These are phyloP conservation scores for Progne subis DNA, from an alignment of 2,113 vertebrate species.

Conservation along the genomic window DNA sequence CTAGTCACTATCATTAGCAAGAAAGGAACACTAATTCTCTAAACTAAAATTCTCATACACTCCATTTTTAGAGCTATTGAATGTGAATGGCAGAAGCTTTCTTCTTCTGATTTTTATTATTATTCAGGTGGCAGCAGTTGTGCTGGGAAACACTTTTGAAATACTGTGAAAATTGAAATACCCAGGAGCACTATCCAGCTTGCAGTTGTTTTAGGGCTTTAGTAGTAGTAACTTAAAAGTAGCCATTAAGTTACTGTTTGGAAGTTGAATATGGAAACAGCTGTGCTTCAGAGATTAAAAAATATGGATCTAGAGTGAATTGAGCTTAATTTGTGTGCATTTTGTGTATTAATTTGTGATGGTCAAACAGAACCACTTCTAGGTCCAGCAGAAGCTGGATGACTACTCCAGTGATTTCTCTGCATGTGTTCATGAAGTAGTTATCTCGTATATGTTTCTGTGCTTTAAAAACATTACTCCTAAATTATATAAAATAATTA, in stretches of 20 bases:
- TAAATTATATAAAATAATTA: neutral
- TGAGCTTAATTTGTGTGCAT: neutral
- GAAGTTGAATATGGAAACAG: neutral
- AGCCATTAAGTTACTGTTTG: neutral
- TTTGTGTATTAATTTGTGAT: neutral
- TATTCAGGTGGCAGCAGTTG: neutral
- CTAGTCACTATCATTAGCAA: neutral
- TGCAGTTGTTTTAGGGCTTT: neutral
- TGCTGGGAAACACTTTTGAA: neutral
- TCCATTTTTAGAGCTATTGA: neutral
- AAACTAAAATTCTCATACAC: neutral
- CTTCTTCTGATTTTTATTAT: neutral
- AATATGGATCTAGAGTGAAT: neutral
- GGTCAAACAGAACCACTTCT: accelerated
- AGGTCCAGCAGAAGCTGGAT: neutral
- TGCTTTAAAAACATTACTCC: neutral
- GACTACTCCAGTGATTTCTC: neutral
- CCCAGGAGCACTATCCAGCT: neutral
- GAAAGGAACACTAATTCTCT: neutral
- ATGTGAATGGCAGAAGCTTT: neutral
- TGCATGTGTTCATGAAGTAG: neutral
- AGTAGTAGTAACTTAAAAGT: neutral
- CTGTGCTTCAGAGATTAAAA: neutral
- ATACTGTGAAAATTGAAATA: neutral
- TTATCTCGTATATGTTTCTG: neutral